Conservation (phyloP, 2,113 vertebrate genomes). For the Sapayoa aenigma region DNA sequence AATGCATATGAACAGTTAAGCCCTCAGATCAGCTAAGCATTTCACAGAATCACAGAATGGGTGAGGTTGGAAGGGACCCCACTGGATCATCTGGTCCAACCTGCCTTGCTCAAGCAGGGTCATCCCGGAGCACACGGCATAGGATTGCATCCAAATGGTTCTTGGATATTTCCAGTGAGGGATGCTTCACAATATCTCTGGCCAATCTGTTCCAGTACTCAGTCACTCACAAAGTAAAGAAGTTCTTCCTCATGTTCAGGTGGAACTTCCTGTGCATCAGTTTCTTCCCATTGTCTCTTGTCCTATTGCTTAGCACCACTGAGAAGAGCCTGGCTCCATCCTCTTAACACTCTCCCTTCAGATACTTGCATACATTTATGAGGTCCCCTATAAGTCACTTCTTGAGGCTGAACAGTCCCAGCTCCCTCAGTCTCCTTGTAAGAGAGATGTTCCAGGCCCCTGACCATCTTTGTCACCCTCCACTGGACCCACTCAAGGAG, state of each 20-base stretch:
- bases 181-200: background rate
- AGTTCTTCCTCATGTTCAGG: background rate
- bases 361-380: background rate
- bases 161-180: background rate
- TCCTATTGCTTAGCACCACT: background rate
- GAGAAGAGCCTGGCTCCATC: background rate
- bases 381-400: rapidly evolving
- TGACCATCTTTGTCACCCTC: background rate
- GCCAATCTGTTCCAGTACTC: background rate
- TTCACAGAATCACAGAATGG: background rate
- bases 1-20: background rate
- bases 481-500: background rate
- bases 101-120: background rate
- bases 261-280: background rate
- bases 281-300: background rate
- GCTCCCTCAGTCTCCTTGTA: background rate
- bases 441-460: background rate
- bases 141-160: background rate
- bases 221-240: background rate
- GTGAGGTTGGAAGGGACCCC: background rate
- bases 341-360: background rate
- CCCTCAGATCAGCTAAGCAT: background rate
- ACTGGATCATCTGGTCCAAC: background rate
- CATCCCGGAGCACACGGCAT: background rate
- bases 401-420: background rate